A percentile compares a stretch with the other conserved stretches of the same genome.
phyloP scores from a whole-genome alignment of 2,888 invertebrate genomes.

The Dioctria linearis region DNA sequence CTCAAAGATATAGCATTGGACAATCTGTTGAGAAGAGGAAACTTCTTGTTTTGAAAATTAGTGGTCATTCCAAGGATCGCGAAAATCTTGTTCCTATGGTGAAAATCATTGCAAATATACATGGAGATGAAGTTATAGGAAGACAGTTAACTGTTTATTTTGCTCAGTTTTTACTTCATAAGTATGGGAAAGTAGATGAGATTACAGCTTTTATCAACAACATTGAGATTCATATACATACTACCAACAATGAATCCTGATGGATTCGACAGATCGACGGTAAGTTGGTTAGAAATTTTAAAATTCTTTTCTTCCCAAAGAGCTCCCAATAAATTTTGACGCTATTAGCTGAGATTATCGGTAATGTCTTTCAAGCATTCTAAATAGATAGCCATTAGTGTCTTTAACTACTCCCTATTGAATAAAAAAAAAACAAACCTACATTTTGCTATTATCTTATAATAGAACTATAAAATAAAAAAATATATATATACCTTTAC shows the following conservation, averaged over 20 bases:
- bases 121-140: constrained; percentile 93
- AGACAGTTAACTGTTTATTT: constrained; percentile 86
- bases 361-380: too few relatives aligned
- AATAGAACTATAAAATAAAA: constrained; percentile 5
- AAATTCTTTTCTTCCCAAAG: too few relatives aligned
- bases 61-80: constrained; percentile 74
- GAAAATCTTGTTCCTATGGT: constrained; percentile 85
- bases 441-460: neutral
- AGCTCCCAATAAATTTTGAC: too few relatives aligned
- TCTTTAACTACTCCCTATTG: constrained; percentile 67
- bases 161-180: constrained; percentile 84
- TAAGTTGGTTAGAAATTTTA: too few relatives aligned
- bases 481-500: constrained; percentile 71
- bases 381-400: constrained; percentile 69
- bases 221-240: constrained; percentile 92
- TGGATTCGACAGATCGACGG: constrained; percentile 90
- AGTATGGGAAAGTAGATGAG: constrained; percentile 78
- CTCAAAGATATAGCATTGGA: constrained; percentile 84
- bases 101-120: constrained; percentile 95
- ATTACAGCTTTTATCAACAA: constrained; percentile 84
- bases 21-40: constrained; percentile 82
- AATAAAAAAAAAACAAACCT: constrained; percentile 21
- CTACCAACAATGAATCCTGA: constrained; percentile 99
- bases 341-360: too few relatives aligned
- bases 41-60: constrained; percentile 80